Evolutionary conservation across 1,140 invertebrate species (phyloP), one percentile per base, ranked within the genome.

Genomic region (Pollicipes pollicipes): DNA sequence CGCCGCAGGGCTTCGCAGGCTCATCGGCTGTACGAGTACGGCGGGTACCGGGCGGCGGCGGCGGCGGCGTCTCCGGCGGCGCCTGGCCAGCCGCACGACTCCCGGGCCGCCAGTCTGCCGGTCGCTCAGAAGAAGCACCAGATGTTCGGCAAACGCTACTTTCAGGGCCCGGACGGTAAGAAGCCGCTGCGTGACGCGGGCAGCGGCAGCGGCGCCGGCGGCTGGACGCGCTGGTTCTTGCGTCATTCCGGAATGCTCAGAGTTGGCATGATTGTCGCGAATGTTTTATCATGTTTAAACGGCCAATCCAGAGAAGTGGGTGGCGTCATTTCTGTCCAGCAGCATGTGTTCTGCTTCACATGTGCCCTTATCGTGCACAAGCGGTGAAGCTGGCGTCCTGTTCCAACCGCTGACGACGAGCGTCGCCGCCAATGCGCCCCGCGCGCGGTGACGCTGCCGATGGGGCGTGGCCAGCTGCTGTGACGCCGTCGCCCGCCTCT

Each of bases 51-150:
- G 45, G 45, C 45, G 45, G 21, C 45, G 45, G 45, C 45, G 45
- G 45, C 45, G 17, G 45, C 45, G 10, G 45, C 45, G 13, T 58
- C 45, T 10, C 45, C 45, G 6, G 24, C 45, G 24, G 6, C 24
- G 45, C 45, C 45, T 21, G 45, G 45, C 6, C 45, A 10, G 13
- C 45, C 45, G 24, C 45, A 10, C 45, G 45, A 58, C 45, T 58
- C 45, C 10, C 45, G 45, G 13, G 45, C 45, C 6, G 45, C 45
- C 45, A 58, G 74, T n/a, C 73, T 75, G 30, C 73, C 88, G 74
- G 84, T 88, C 64, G 85, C 91, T n/a, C 88, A 90, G 0, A 93
- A 94, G 81, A 94, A 93, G 78, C 90, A 93, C 79, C 90, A 93
- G 75, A 87, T 93, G 85, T 94, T 91, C 78, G 91, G 90, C 24